Evolutionary conservation across 2,113 vertebrate species (phyloP), one percentile per base, ranked within the genome.

Genomic region (Daboia siamensis): DNA sequence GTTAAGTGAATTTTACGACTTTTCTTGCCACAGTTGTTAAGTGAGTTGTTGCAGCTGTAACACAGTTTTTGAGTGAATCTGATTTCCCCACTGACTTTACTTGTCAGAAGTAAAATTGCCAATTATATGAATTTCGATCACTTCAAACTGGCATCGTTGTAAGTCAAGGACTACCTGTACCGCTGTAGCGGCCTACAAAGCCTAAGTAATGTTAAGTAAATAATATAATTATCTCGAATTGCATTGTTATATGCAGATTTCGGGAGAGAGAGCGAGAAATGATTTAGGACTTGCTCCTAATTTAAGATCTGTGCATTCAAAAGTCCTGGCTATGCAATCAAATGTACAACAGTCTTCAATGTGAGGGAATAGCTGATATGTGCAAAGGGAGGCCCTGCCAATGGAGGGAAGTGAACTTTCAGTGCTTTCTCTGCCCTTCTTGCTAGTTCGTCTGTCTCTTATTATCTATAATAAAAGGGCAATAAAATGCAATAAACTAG

Each of bases 381-480:
- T 86, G 56, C 61, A 64, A 89, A 89, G 56, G 64, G 69, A 84
- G 20, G 46, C 15, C 86, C 56, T 55, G 56, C 55, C 90, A 91
- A 52, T 61, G 54, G 51, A 84, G 54, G n/a, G 64, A 74, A 89
- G 48, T 64, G 80, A 56, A 93, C 64, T 86, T 89, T 74, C 90
- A 86, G n/a, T 91, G 87, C 33, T 90, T 46, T 59, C 64, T 91
- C 87, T 91, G 87, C 74, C 87, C 87, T 91, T 90, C 74, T 89
- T 90, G 90, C 90, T 93, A 90, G 55, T 91, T 93, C 56, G 69
- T 74, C 87, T 86, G 86, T 21, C 87, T 91, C 87, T 56, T 89
- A 69, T 69, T 93, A 80, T 93, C 74, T 54, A 93, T 57, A 91
- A 91, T 93, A 89, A 93, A 93, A 91, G 39, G 89, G 87, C 90